phyloP scores from a whole-genome alignment of 1,140 invertebrate genomes.

The Saxidomus purpurata region DNA sequence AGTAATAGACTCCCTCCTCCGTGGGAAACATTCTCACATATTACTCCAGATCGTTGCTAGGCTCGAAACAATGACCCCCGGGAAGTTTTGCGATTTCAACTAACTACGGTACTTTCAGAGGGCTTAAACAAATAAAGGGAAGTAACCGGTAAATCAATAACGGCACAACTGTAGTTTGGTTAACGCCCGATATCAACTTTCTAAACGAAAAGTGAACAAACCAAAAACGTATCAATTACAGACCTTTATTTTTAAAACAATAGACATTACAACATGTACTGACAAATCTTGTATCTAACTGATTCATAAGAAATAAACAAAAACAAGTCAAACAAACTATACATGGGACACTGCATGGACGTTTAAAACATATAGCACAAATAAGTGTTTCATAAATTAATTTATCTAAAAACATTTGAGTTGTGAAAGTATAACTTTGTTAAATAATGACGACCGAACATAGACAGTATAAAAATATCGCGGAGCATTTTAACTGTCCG shows the following conservation, averaged over 20 bases:
- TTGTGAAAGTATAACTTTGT: neutral
- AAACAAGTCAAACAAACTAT: neutral
- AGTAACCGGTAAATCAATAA: neutral
- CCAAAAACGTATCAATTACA: neutral
- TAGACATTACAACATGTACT: neutral
- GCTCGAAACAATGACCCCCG: too few relatives aligned
- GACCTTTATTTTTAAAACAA: slow-evolving; percentile 1
- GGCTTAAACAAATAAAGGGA: too few relatives aligned
- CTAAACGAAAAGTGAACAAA: neutral
- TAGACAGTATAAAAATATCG: slow-evolving; percentile 65
- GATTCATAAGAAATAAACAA: slow-evolving; percentile 34
- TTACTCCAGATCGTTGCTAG: too few relatives aligned
- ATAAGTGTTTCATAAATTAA: neutral
- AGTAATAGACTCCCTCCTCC: too few relatives aligned
- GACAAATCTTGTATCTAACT: slow-evolving; percentile 31
- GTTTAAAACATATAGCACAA: too few relatives aligned
- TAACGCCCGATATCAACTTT: neutral
- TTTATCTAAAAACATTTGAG: too few relatives aligned
- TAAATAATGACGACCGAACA: slow-evolving; percentile 28
- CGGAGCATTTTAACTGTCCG: slow-evolving; percentile 65
- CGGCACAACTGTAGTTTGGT: neutral
- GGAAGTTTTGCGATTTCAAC: too few relatives aligned
- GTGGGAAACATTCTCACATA: too few relatives aligned
- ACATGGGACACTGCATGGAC: neutral
- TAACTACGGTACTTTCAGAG: too few relatives aligned